Conservation (phyloP, 1,140 invertebrate species). For the Oryctes rhinoceros region DNA sequence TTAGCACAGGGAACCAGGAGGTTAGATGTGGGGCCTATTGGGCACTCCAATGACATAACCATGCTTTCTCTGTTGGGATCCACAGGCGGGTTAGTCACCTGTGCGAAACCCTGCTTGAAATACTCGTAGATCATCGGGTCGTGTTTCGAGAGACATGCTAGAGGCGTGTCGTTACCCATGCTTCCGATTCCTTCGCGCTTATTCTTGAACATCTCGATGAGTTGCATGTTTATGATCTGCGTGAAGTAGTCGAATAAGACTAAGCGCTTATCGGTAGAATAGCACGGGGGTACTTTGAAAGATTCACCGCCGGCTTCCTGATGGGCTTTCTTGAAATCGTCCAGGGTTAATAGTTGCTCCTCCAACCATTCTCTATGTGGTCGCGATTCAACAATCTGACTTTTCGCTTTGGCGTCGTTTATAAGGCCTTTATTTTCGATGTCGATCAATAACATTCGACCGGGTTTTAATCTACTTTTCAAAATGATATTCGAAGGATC, state of each 20-base stretch:
- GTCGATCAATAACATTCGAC: slow-evolving; percentile 96
- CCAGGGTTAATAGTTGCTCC: slow-evolving; percentile 68
- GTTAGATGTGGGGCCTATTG: slow-evolving; percentile 92
- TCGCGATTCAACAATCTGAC: slow-evolving; percentile 83
- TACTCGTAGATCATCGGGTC: slow-evolving; percentile 96
- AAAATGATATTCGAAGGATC: slow-evolving; percentile 87
- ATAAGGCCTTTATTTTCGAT: slow-evolving; percentile 90
- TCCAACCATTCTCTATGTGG: slow-evolving; percentile 91
- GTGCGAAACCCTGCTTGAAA: slow-evolving; percentile 99
- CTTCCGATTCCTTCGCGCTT: slow-evolving; percentile 89
- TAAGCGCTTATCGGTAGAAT: not conserved
- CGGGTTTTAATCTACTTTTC: slow-evolving; percentile 97
- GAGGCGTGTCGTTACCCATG: slow-evolving; percentile 98
- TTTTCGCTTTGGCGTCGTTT: slow-evolving; percentile 92
- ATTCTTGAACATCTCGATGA: not conserved
- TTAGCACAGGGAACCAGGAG: slow-evolving; percentile 88
- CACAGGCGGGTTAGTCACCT: slow-evolving; percentile 99
- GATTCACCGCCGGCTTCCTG: not conserved
- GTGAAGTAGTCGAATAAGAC: not conserved
- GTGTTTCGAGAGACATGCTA: slow-evolving; percentile 95
- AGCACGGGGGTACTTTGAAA: not conserved
- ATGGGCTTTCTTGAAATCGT: not conserved
- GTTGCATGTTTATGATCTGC: not conserved
- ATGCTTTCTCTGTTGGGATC: slow-evolving; percentile 99
- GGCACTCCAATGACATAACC: slow-evolving; percentile 95